phyloP scores from a whole-genome alignment of 2,113 vertebrate genomes.

The Indicator maculatus region DNA sequence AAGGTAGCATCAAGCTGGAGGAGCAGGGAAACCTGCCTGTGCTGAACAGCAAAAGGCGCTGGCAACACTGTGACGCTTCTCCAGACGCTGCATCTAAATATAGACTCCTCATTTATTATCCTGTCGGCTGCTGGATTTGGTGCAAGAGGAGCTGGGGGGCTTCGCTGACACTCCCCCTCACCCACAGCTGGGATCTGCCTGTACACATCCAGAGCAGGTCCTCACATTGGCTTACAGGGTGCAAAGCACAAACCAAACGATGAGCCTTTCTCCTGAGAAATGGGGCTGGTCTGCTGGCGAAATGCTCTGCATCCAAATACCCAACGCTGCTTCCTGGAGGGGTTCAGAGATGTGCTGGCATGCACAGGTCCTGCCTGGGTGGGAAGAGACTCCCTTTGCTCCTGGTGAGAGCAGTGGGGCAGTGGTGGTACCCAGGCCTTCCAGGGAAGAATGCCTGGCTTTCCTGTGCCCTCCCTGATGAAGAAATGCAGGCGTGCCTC shows the following conservation, averaged over 20 bases:
- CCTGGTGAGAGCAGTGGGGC: neutral
- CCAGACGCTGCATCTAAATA: slow-evolving; percentile 65
- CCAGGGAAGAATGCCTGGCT: neutral
- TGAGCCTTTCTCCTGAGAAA: neutral
- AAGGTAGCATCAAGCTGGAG: slow-evolving; percentile 38
- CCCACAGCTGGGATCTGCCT: neutral
- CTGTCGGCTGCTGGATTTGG: slow-evolving; percentile 16
- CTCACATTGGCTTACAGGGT: neutral
- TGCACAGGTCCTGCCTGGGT: neutral
- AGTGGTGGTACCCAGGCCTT: neutral
- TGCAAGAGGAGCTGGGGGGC: slow-evolving; percentile 10
- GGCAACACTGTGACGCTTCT: slow-evolving; percentile 34
- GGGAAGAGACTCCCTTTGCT: neutral
- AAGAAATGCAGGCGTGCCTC: neutral
- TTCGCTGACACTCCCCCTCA: neutral
- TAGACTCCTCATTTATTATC: slow-evolving; percentile 68
- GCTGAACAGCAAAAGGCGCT: slow-evolving; percentile 55
- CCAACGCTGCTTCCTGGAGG: neutral
- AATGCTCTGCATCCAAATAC: neutral
- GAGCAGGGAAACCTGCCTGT: slow-evolving; percentile 43
- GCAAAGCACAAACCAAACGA: neutral
- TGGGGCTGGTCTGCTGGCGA: neutral
- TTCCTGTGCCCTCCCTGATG: neutral
- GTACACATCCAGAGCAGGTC: neutral
- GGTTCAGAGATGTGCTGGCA: neutral